Evolutionary conservation across 1,140 invertebrate species (phyloP), one percentile per base, ranked within the genome.

Genomic region (Brachionus koreanus): DNA sequence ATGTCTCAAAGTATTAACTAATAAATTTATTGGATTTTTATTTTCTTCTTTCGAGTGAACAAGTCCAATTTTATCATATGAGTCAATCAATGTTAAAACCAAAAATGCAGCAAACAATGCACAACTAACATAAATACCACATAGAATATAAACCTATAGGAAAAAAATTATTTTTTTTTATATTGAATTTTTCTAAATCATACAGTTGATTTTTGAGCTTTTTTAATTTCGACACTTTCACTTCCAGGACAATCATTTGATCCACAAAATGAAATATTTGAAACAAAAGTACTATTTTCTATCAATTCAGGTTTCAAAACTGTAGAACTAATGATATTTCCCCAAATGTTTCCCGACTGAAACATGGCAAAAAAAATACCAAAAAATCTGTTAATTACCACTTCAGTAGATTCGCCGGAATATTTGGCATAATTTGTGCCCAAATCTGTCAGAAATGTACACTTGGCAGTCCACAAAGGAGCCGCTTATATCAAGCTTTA

Each of bases 331-430:
- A 98, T 94, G 39, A 98, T 91, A 89, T 98, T 98, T 86, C 96
- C 96, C 94, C 94, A 88, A 25, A 87, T 85, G 52, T 87, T 85
- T 83, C 85, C 86, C 0, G 94, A 94, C 86, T 98, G 96, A 92
- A 96, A 98, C 82, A 95, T 92, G 83, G 98, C 92, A 90, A 98
- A 98, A 91, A 98, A 98, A 90, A 97, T 94, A 25, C 96, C 96
- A 88, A 98, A 98, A 91, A 98, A 98, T 84, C 94, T 88, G 46
- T 96, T 94, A 76, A 98, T 94, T 83, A 97, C 94, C 5, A 93
- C 93, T 86, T 97, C 94, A 5, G 93, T 92, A 0, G 93, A 91
- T 85, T 95, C 85, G 1, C 85, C 84, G 1, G 87, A 89, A 23
- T 89, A 77, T 37, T 86, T 85, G 1, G 90, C 86, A 82, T 90